These are phyloP conservation scores for Phorcus lineatus DNA, from an alignment of 2,888 invertebrate species.

Conservation along the genomic window DNA sequence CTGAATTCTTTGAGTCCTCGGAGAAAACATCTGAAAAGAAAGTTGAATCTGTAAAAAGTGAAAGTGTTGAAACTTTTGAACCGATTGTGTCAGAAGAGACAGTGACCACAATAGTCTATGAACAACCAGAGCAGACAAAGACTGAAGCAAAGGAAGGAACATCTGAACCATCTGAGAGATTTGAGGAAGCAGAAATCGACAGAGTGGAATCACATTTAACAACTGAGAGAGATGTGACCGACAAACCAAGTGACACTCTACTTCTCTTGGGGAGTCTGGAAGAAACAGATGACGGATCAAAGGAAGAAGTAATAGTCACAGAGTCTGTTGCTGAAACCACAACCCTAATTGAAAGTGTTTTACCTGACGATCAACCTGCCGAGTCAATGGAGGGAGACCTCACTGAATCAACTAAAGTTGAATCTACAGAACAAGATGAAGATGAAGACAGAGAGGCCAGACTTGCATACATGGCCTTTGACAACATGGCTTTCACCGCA, in stretches of 20 bases:
- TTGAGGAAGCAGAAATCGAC: conserved; percentile 42
- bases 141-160: conserved; percentile 46
- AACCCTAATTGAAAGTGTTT: not conserved
- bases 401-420: conserved; percentile 22
- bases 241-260: not conserved
- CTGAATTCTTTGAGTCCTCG: not conserved
- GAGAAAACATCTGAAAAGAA: conserved; percentile 28
- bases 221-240: conserved; percentile 2
- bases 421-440: conserved; percentile 31
- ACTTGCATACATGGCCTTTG: conserved; percentile 74
- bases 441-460: conserved; percentile 20
- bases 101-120: not conserved
- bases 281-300: not conserved
- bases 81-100: conserved; percentile 19
- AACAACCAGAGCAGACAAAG: conserved; percentile 40
- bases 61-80: conserved; percentile 10
- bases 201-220: conserved; percentile 40
- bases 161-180: conserved; percentile 38
- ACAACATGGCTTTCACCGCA: conserved; percentile 75
- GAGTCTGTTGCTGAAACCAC: not conserved
- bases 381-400: not conserved
- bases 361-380: not conserved
- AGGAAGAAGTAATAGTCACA: not conserved
- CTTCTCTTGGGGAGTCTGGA: not conserved
- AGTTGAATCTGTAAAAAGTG: not conserved